Conservation (phyloP, 2,888 invertebrate species). For the Quadriops clusia region DNA sequence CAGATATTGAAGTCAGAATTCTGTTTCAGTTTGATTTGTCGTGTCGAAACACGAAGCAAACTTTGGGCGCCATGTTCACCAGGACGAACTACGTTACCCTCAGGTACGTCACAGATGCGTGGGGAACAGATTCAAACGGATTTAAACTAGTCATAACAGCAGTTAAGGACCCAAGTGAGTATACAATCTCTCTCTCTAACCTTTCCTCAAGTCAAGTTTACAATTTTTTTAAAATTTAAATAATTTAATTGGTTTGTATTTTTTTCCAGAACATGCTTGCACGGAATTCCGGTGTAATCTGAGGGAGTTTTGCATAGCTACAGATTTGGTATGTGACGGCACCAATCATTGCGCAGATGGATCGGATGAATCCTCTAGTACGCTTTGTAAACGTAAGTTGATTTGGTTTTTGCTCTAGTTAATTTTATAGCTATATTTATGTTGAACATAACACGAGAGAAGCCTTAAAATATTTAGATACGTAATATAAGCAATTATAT, state of each 20-base stretch:
- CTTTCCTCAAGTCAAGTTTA: no score
- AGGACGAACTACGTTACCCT: conserved; percentile 88
- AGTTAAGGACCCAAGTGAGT: conserved; percentile 88
- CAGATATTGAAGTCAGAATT: conserved; percentile 14
- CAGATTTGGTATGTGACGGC: conserved; percentile 82
- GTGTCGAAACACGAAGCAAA: conserved; percentile 82
- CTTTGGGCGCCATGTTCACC: conserved; percentile 79
- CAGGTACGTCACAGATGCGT: conserved; percentile 85
- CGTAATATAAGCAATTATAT: no score
- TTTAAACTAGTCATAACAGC: conserved; percentile 89
- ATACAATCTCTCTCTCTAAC: conserved; percentile 14
- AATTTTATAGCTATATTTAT: conserved; percentile 5
- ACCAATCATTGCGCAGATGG: conserved; percentile 91
- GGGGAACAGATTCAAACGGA: conserved; percentile 86
- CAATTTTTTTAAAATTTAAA: no score
- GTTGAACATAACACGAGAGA: no score
- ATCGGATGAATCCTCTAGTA: conserved; percentile 78
- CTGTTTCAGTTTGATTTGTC: conserved; percentile 74
- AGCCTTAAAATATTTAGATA: no score
- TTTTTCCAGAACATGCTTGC: conserved; percentile 70
- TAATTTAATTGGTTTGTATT: no score
- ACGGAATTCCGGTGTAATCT: conserved; percentile 80
- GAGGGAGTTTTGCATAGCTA: conserved; percentile 84
- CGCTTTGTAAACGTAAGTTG: conserved; percentile 74
- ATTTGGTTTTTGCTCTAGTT: neutral